phyloP scores from a whole-genome alignment of 1,140 invertebrate species.

The Alviniconcha marisindica region DNA sequence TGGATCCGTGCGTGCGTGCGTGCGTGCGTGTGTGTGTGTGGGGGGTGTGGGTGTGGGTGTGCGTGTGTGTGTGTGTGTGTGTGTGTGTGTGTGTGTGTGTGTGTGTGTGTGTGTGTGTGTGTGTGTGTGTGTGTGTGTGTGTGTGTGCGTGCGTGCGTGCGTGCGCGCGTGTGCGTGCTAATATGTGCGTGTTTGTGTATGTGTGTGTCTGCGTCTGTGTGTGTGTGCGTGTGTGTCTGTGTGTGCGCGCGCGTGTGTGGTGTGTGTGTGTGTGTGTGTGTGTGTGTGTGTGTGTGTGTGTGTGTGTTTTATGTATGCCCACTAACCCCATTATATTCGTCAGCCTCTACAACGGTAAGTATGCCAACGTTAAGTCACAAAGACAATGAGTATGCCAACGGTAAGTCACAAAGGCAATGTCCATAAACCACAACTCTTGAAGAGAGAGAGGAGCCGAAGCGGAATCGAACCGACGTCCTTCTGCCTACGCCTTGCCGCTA shows the following conservation, averaged over 20 bases:
- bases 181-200: neutral
- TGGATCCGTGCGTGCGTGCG: neutral
- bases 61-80: constrained; percentile 21
- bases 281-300: too few species aligned
- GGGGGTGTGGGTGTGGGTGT: constrained; percentile 13
- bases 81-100: neutral
- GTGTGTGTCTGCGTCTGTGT: neutral
- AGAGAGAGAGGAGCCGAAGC: too few species aligned
- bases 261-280: too few species aligned
- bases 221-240: neutral
- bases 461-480: too few species aligned
- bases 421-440: too few species aligned
- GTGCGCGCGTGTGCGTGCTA: neutral
- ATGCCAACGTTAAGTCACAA: too few species aligned
- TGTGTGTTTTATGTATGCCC: too few species aligned
- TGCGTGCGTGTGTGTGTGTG: constrained; percentile 17
- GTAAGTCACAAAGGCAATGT: too few species aligned
- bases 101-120: neutral
- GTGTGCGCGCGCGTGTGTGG: neutral
- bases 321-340: too few species aligned
- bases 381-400: too few species aligned
- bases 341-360: too few species aligned
- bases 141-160: constrained; percentile 13
- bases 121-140: constrained; percentile 20
- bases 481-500: too few species aligned